phyloP scores from a whole-genome alignment of 2,797 vertebrate genomes.

The Melanotaenia boesemani region DNA sequence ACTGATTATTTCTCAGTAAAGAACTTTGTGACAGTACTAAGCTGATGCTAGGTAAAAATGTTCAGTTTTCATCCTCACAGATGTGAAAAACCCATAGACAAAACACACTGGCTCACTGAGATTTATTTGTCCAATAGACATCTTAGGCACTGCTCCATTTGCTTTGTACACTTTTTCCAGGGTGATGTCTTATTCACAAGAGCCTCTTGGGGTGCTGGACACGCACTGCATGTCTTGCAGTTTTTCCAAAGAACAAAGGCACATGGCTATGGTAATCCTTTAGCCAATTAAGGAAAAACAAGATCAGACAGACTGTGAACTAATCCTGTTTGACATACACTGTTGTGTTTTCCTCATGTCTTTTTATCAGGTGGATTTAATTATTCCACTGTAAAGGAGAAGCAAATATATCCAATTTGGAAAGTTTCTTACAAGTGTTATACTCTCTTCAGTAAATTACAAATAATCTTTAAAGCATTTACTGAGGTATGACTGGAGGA shows the following conservation, averaged over 20 bases:
- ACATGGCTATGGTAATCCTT: constrained; percentile 54
- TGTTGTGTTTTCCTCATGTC: constrained; percentile 39
- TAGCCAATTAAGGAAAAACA: constrained; percentile 55
- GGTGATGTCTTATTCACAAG: constrained; percentile 70
- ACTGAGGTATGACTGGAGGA: not conserved
- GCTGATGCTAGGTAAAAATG: constrained; percentile 29
- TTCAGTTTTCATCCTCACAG: constrained; percentile 33
- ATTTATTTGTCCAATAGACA: constrained; percentile 58
- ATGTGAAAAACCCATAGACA: constrained; percentile 41
- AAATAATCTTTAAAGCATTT: not conserved
- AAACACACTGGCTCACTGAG: constrained; percentile 36
- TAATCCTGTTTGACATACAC: constrained; percentile 62
- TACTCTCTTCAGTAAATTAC: not conserved
- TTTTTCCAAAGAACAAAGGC: constrained; percentile 69
- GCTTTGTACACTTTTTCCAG: constrained; percentile 59
- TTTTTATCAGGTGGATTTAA: constrained; percentile 41
- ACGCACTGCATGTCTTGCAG: constrained; percentile 58
- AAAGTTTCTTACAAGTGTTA: constrained; percentile 15
- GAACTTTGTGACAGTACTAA: constrained; percentile 25
- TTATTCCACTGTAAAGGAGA: constrained; percentile 30
- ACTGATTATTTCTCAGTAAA: constrained; percentile 27
- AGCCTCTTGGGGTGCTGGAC: constrained; percentile 58
- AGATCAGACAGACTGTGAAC: constrained; percentile 51
- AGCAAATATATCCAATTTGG: constrained; percentile 26
- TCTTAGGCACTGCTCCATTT: constrained; percentile 55